A percentile compares a stretch with the other conserved stretches of the same genome.
phyloP scores from a whole-genome alignment of 2,113 vertebrate genomes.

The Eupsittula cactorum region DNA sequence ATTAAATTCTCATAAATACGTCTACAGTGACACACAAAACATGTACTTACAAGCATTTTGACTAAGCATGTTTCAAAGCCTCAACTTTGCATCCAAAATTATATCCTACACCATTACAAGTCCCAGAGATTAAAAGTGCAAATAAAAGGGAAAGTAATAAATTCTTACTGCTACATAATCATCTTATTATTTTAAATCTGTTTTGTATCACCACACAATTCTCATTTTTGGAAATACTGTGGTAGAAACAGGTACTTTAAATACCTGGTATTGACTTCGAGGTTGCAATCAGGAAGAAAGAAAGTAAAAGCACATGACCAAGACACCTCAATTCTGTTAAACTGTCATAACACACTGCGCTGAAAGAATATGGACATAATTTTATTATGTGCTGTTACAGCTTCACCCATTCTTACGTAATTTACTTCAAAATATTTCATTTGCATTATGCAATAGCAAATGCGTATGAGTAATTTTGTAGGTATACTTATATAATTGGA shows the following conservation, averaged over 20 bases:
- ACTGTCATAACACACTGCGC: neutral
- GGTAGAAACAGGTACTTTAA: neutral
- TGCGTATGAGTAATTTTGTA: neutral
- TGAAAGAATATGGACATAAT: neutral
- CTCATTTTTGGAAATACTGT: neutral
- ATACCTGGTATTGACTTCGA: neutral
- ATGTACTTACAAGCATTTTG: neutral
- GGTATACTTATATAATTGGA: neutral
- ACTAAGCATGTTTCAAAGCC: neutral
- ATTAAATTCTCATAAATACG: neutral
- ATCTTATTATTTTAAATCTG: neutral
- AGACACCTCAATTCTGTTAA: neutral
- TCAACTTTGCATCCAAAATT: slow-evolving; percentile 6
- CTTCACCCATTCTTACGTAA: neutral
- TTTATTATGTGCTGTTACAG: neutral
- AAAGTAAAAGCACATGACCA: neutral
- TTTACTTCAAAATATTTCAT: neutral
- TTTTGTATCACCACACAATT: neutral
- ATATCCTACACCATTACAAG: neutral
- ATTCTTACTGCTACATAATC: neutral
- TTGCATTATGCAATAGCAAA: neutral
- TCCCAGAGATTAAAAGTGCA: neutral
- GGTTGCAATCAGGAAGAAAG: neutral
- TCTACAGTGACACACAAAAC: neutral
- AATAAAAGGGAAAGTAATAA: slow-evolving; percentile 10